A percentile compares a stretch with the other conserved stretches of the same genome.
These are phyloP conservation scores for Amia ocellicauda DNA, from an alignment of 2,113 vertebrate species.

Conservation along the genomic window DNA sequence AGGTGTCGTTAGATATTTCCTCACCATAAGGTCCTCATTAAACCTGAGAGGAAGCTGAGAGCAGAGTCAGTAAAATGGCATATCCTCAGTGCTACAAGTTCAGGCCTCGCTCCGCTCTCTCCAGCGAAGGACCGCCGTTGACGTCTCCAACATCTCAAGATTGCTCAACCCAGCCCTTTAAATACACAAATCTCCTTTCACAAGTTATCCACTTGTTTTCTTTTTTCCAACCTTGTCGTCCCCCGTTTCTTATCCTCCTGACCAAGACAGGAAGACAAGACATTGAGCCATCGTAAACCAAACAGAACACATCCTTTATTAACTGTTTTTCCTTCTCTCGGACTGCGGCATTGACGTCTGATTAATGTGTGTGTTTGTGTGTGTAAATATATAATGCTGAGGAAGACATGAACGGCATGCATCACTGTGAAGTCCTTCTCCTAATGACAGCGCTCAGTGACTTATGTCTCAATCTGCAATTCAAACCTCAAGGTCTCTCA, in stretches of 20 bases:
- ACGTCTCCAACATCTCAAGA: neutral
- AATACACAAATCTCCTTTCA: neutral
- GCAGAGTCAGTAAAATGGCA: slow-evolving; percentile 20
- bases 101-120: neutral
- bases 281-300: too few relatives aligned
- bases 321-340: too few relatives aligned
- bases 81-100: slow-evolving; percentile 11
- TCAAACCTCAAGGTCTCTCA: too few relatives aligned
- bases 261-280: neutral
- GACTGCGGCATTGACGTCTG: too few relatives aligned
- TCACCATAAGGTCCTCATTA: slow-evolving; percentile 15
- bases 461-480: slow-evolving; percentile 21
- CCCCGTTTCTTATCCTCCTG: neutral
- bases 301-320: too few relatives aligned
- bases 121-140: neutral
- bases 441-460: slow-evolving; percentile 10
- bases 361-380: too few relatives aligned
- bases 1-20: slow-evolving; percentile 10
- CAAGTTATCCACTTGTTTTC: neutral
- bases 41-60: neutral
- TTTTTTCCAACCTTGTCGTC: neutral
- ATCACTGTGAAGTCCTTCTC: too few relatives aligned
- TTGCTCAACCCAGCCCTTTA: neutral
- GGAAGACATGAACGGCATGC: too few relatives aligned
- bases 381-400: too few relatives aligned